Evolutionary conservation across 2,888 invertebrate genomes (phyloP), one percentile per base, ranked within the genome.

Genomic region (Nezara viridula): DNA sequence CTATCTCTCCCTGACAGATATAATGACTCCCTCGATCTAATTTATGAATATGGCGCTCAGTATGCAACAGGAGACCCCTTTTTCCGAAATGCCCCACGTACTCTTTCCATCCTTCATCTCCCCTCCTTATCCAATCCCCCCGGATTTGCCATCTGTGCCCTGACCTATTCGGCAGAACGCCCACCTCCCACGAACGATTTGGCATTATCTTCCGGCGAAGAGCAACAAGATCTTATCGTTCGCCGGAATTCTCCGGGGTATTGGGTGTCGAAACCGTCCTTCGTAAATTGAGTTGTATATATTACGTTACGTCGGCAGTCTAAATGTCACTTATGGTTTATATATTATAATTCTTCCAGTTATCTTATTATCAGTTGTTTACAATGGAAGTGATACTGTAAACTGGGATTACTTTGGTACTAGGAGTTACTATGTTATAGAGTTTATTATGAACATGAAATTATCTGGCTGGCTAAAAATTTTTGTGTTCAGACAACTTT

Each of bases 21-120:
- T 60, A 87, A 44, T 49, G 52, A 66, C 90, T 40, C 73, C 52
- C 86, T 50, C 73, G 44, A 37, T 27, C 81, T 81, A 81, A 81
- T 81, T 81, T 81, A 81, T 81, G 81, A 40, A 81, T 44, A 47
- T 47, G 81, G 81, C 14, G 2, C 40, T 81, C n/a, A 81, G 81
- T 40, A 81, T 81, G 40, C 81, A 81, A 81, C 81, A 81, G 81
- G 81, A 73, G 66, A 73, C 32, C 66, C 32, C 66, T 73, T 60
- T 60, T 60, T 60, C 60, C 60, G 27, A 27, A 60, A n/a, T 27
- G 60, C 60, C 60, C 60, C 66, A 73, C 66, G 66, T 73, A 73
- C 66, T 37, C 66, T 37, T 73, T 37, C 19, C 32, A 73, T 73
- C 66, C 19, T 32, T 66, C 66, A 66, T 19, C 66, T 2, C 32